Evolutionary conservation across 2,113 vertebrate species (phyloP), one percentile per base, ranked within the genome.

Genomic region (Brachirus orientalis): DNA sequence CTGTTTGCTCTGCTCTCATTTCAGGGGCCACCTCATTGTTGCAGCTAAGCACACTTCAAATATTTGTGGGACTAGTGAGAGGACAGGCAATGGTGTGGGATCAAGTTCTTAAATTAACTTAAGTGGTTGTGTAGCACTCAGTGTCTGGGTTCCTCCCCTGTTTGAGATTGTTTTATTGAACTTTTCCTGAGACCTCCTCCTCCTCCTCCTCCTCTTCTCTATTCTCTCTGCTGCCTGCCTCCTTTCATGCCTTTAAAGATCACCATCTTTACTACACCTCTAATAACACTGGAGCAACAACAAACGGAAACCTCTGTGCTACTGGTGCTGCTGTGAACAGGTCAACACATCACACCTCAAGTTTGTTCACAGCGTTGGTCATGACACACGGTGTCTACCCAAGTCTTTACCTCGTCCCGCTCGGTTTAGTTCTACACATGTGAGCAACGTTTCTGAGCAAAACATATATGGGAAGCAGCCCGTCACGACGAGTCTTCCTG

Each of bases 1-100:
- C 73, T 90, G 87, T 92, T 93, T 91, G 87, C 89, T 79, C 77
- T 88, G 69, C 91, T 79, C 89, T 90, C 66, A 86, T 71, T 88
- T 82, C 69, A 56, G 74, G 79, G 78, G 80, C 65, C 74, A 76
- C 66, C 35, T 79, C 84, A 89, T 93, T 93, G 92, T 92, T 74
- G 81, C 66, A 77, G 78, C 35, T 6, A 58, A 82, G 87, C 90
- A 88, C 89, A 90, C 90, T 91, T 89, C 90, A 91, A 90, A 93
- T 91, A 91, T 93, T 89, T 90, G 91, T 72, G 77, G 75, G 78
- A 78, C 78, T 57, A 44, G 65, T 69, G 33, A 54, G 69, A 74
- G 80, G 83, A 90, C 81, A 82, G 75, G 80, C 85, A 40, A 83
- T 83, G 83, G 76, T 88, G 79, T 85, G 80, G 79, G 86, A 91